Evolutionary conservation across 2,113 vertebrate genomes (phyloP).

Genomic region (Austrofundulus limnaeus): DNA sequence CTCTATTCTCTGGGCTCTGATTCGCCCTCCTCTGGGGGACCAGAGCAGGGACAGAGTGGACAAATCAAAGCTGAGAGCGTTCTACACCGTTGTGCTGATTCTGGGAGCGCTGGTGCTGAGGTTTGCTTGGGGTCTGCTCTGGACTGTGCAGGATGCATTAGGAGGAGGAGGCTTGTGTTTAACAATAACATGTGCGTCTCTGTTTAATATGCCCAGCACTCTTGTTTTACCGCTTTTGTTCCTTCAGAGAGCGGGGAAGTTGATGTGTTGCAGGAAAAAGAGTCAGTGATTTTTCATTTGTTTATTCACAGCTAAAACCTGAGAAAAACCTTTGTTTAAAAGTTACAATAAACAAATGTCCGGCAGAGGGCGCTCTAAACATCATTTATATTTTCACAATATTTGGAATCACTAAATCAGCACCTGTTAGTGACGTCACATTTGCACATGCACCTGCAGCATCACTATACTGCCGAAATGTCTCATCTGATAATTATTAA

Average conservation of each 20-base stretch:
- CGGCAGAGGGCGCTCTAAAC: too few relatives aligned
- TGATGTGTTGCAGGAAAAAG: not conserved
- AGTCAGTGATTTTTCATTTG: too few relatives aligned
- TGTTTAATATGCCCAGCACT: constrained; percentile 11
- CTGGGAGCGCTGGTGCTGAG: not conserved
- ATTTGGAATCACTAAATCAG: too few relatives aligned
- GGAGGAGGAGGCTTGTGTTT: accelerated
- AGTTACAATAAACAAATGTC: not conserved
- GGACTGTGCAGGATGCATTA: not conserved
- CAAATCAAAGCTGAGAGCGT: not conserved
- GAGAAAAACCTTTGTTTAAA: not conserved
- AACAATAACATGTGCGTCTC: too few relatives aligned
- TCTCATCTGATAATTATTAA: too few relatives aligned
- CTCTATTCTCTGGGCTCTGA: not conserved
- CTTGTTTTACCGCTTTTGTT: constrained; percentile 22
- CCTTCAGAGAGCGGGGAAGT: not conserved
- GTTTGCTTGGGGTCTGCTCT: not conserved
- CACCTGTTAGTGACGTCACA: too few relatives aligned
- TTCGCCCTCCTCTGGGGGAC: not conserved
- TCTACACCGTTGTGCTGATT: constrained; percentile 1
- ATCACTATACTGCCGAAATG: too few relatives aligned
- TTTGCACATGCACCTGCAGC: too few relatives aligned
- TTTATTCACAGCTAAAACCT: too few relatives aligned
- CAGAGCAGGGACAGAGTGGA: not conserved
- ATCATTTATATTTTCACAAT: too few relatives aligned